Percentiles rank a stretch among this genome's conserved stretches.
phyloP scores from a whole-genome alignment of 2,797 vertebrate species.

The Psittacula derbiana region DNA sequence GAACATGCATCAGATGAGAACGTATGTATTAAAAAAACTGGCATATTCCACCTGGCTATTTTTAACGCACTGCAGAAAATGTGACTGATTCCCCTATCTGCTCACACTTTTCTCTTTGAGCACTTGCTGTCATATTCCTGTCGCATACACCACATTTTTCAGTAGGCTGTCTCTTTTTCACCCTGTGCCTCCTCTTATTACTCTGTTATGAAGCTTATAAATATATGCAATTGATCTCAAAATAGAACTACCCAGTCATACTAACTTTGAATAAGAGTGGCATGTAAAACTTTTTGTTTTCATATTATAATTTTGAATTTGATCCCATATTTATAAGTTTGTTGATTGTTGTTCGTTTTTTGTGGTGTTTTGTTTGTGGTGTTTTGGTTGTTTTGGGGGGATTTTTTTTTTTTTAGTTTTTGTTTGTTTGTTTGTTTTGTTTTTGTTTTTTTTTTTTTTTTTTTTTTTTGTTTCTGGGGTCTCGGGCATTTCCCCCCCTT shows the following conservation, averaged over 20 bases:
- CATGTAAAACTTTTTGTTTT: not conserved
- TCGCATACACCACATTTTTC: not conserved
- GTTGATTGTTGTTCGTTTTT: not conserved
- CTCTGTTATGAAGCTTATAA: not conserved
- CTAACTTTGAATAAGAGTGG: not conserved
- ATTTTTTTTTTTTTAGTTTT: not conserved
- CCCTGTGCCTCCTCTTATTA: not conserved
- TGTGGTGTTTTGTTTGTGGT: not conserved
- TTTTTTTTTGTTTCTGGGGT: not conserved
- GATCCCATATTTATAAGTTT: not conserved
- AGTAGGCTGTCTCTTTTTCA: not conserved
- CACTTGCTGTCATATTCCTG: not conserved
- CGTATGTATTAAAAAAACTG: not conserved
- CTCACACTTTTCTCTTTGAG: not conserved
- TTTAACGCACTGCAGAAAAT: slow-evolving; percentile 38
- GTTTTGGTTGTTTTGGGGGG: not conserved
- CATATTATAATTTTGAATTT: not conserved
- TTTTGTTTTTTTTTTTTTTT: not conserved
- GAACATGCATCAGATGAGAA: not conserved
- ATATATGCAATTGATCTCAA: not conserved
- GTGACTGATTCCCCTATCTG: not conserved
- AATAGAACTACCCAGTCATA: not conserved
- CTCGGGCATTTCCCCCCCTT: not conserved
- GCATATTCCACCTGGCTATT: slow-evolving; percentile 17
- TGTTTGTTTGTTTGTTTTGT: not conserved